Evolutionary conservation across 2,888 invertebrate genomes (phyloP).

Genomic region (Platycheirus albimanus): DNA sequence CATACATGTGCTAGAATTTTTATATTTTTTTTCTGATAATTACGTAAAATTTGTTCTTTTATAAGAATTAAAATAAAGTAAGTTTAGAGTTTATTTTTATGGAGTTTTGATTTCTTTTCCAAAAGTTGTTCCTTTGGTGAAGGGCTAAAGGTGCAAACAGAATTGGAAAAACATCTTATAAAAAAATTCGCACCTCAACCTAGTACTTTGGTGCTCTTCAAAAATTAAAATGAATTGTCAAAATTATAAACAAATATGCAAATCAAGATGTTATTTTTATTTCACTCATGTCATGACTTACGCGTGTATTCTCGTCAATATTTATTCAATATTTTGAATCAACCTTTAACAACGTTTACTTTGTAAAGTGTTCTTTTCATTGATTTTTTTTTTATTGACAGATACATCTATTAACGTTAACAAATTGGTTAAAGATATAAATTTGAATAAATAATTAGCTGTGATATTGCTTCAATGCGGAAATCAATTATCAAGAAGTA

Average conservation of each 20-base stretch:
- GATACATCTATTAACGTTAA: background rate
- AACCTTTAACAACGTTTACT: background rate
- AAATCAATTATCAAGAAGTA: background rate
- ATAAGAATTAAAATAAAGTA: background rate
- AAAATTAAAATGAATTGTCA: no score
- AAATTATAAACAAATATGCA: no score
- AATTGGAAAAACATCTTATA: background rate
- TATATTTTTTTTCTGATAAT: conserved; percentile 32
- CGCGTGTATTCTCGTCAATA: background rate
- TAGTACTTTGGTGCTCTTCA: no score
- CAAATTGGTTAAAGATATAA: background rate
- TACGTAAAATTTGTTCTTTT: background rate
- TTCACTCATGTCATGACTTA: background rate
- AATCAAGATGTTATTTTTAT: background rate
- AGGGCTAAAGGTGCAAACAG: background rate
- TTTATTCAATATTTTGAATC: background rate
- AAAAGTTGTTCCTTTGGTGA: no score
- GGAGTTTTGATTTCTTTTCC: background rate
- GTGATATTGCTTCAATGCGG: background rate
- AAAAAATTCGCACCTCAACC: no score
- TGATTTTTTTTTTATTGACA: background rate
- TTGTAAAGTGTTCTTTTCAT: background rate
- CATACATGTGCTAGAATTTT: conserved; percentile 52
- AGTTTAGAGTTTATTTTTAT: background rate
- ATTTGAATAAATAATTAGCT: background rate